phyloP scores from a whole-genome alignment of 1,140 invertebrate genomes.

The Pogonognathellus flavescens region DNA sequence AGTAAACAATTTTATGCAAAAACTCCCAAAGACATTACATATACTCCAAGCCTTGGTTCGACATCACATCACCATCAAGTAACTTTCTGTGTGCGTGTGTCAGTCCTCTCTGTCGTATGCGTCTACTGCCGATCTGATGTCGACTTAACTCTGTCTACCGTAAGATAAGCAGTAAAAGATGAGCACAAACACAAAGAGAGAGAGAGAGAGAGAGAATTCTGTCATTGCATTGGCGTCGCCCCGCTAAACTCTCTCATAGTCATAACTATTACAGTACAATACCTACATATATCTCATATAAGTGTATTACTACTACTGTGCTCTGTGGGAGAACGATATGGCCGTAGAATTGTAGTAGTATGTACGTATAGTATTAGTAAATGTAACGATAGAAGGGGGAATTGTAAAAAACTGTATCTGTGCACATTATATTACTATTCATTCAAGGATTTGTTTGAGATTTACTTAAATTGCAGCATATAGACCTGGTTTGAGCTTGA shows the following conservation, averaged over 20 bases:
- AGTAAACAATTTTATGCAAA: conserved; percentile 57
- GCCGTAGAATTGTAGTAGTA: no score
- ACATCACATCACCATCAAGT: conserved; percentile 29
- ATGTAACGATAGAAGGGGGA: no score
- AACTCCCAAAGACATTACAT: conserved; percentile 30
- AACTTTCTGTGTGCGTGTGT: background rate
- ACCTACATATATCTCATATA: background rate
- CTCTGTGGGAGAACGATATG: no score
- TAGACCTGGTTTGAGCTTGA: no score
- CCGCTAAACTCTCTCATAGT: background rate
- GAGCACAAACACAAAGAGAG: background rate
- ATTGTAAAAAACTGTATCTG: no score
- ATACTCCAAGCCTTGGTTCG: background rate
- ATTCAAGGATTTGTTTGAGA: no score
- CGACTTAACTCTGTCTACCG: background rate
- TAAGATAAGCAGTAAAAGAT: conserved; percentile 16
- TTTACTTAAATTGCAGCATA: no score
- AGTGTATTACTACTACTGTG: no score
- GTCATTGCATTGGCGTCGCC: background rate
- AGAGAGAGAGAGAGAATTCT: no score
- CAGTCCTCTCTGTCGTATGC: background rate
- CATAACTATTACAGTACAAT: background rate
- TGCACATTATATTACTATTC: no score
- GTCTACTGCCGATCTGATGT: background rate
- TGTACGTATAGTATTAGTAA: no score